Conservation (phyloP, 2,888 invertebrate genomes). For the Melipona beecheii region DNA sequence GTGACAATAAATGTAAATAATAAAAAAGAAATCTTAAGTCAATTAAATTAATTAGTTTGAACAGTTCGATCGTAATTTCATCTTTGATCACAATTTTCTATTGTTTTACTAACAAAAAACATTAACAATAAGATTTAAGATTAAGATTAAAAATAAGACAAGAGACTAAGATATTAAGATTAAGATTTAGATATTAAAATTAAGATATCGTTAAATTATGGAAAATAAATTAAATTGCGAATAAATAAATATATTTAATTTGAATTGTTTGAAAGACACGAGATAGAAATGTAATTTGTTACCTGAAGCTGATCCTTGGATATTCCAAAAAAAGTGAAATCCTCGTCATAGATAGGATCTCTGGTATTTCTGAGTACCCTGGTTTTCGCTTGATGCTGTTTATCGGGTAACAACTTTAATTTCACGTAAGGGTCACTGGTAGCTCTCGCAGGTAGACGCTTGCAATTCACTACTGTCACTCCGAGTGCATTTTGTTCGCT, state of each 20-base stretch:
- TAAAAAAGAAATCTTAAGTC: neutral
- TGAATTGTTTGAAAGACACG: neutral
- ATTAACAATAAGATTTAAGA: neutral
- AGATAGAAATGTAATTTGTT: slow-evolving; percentile 32
- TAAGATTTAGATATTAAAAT: neutral
- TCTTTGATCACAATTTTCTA: neutral
- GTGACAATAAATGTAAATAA: neutral
- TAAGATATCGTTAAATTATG: neutral
- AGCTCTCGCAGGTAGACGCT: slow-evolving; percentile 93
- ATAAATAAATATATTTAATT: neutral
- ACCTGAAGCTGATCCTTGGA: slow-evolving; percentile 92
- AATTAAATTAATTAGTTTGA: neutral
- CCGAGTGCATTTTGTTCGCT: slow-evolving; percentile 95
- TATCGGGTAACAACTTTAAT: slow-evolving; percentile 97
- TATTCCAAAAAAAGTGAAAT: slow-evolving; percentile 99
- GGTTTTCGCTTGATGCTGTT: slow-evolving; percentile 98
- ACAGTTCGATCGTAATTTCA: neutral
- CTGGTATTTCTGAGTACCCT: slow-evolving; percentile 97
- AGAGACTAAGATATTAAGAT: neutral
- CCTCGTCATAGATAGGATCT: slow-evolving; percentile 99
- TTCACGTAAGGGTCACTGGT: slow-evolving; percentile 99
- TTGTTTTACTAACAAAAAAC: neutral
- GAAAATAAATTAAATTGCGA: neutral
- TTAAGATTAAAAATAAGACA: neutral
- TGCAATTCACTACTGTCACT: slow-evolving; percentile 96